These are phyloP conservation scores for Calyptomena viridis DNA, from an alignment of 2,113 vertebrate genomes.

Conservation along the genomic window DNA sequence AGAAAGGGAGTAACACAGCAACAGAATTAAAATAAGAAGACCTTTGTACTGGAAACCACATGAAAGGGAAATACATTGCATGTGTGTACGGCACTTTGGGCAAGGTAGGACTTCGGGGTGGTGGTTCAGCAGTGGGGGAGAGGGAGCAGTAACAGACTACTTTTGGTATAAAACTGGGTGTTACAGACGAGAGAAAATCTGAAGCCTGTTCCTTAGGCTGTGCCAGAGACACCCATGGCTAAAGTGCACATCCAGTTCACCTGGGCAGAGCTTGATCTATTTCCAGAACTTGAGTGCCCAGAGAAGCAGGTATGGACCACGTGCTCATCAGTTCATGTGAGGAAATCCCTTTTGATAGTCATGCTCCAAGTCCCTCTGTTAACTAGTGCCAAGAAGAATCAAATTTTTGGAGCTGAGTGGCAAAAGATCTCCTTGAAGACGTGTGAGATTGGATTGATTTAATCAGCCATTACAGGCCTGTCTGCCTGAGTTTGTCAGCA, in stretches of 20 bases:
- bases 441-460: neutral
- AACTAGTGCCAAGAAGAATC: neutral
- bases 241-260: rapidly evolving
- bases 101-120: neutral
- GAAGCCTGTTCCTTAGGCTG: neutral
- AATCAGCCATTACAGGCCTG: rapidly evolving
- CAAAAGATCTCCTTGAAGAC: neutral
- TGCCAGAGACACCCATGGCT: neutral
- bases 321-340: rapidly evolving
- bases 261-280: neutral
- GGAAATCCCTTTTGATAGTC: neutral
- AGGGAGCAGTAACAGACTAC: neutral
- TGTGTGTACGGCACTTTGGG: neutral
- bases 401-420: neutral
- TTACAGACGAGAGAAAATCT: neutral
- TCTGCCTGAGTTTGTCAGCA: neutral
- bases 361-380: neutral
- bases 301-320: neutral
- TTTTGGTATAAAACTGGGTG: neutral
- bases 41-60: neutral
- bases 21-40: neutral
- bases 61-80: rapidly evolving
- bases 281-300: neutral
- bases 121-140: neutral
- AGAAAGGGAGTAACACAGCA: neutral